Base-by-base conservation (phyloP, 2,888 invertebrate species). In the Rhagonycha fulva region DNA sequence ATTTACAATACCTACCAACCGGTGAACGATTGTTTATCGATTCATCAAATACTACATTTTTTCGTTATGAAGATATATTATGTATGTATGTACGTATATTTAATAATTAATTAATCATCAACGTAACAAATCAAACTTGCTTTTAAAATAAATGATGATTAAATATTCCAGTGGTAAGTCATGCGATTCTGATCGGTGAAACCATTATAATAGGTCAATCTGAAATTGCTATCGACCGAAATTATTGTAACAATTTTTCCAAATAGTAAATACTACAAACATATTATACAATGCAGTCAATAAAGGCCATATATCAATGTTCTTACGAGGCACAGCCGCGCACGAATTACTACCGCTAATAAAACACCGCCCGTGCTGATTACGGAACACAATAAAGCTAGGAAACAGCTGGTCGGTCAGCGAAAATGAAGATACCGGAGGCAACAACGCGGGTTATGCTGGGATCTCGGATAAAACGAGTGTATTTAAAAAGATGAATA, bases 401-500 rank as follows among this genome's bases (percentile, higher is more conserved):
- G 79, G 82, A 80, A 80, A 82, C 82, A 82, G 81, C 81, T 82
- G 82, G 80, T 78, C 81, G 81, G 81, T 81, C 80, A 76, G 71
- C 80, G 70, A 28, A 70, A 71, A 74, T 79, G 79, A 79, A 80
- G 79, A 79, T 80, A 78, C 79, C 76, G 76, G 72, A 63, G 71
- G 73, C 75, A 75, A 73, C 75, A 75, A 68, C 71, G 77, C 75
- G 70, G 30, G 63, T 63, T 76, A 71, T 62, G 62, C 76, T 47
- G 61, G 73, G 70, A 74, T 73, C 74, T 70, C 76, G 79, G 79
- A 77, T 79, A 79, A 79, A 79, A 72, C 77, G 71, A 74, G 82
- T 83, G 86, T 86, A 87, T 87, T 91, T 91, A 90, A 91, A 90
- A 91, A 91, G 91, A 91, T 89, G 90, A 90, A 91, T 91, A 89